Base-by-base conservation (phyloP, 2,113 vertebrate species). In the Neolamprologus modestus region DNA sequence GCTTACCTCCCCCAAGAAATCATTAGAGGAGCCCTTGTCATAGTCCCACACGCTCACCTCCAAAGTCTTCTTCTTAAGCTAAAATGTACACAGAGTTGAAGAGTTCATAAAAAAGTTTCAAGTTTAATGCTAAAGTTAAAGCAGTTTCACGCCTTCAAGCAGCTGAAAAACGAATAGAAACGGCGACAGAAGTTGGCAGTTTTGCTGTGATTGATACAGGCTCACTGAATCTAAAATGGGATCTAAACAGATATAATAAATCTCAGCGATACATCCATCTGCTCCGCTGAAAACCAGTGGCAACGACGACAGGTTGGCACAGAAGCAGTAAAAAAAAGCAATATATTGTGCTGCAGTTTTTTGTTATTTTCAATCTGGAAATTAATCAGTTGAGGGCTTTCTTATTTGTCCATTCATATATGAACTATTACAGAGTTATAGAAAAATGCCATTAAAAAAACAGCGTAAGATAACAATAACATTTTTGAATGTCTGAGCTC, bases 41-140 rank as follows among this genome's bases (percentile, higher is more conserved):
- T 99, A 99, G 96, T 99, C 99, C 98, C 99, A 99, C 89, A 99
- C 98, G 88, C 97, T 99, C 89, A 99, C 98, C 91, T 99, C 99
- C 93, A 99, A 95, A 14, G 98, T 99, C 96, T 99, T 99, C 97
- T 99, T 99, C 96, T 98, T 98, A 90, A 99, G 96, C 99, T 99
- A 94, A 87, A 57, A 92, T 94, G 95, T 85, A 86, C 82, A 81
- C 95, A 90, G 5, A 87, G 6, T 79, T 21, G 24, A 40, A 88
- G 61, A 87, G 19, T 45, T 40, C 12, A 33, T 37, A 37, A 68
- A 68, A 66, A 66, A 13, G 19, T 66, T 66, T 66, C 3, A 37
- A 68, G 61, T 68, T 21, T 68, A 3, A 68, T 21, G 61, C 33
- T 37, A 21, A 68, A 68, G 26, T 19, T 54, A 63, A 85, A 52